Evolutionary conservation across 2,797 vertebrate species (phyloP).

Genomic region (Helostoma temminkii): DNA sequence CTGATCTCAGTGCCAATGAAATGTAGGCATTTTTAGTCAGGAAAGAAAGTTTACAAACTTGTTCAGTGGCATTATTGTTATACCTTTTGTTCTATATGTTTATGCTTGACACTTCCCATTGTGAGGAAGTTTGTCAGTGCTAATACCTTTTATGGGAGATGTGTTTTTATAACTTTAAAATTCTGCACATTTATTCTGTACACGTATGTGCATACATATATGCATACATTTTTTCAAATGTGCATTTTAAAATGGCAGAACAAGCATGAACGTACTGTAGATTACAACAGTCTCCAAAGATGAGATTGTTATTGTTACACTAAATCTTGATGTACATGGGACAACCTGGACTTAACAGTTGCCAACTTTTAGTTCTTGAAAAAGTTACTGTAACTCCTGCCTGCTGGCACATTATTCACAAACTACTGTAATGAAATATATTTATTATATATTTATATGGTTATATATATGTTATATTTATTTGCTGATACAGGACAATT

Average conservation of each 20-base stretch:
- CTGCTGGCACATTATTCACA: background rate
- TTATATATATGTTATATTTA: no score
- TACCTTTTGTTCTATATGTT: constrained; percentile 23
- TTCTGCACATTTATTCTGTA: constrained; percentile 8
- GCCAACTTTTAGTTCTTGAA: constrained; percentile 1
- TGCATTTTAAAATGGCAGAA: constrained; percentile 11
- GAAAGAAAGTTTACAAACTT: constrained; percentile 40
- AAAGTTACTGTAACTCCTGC: background rate
- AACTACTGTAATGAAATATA: constrained; percentile 7
- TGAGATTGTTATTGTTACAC: background rate
- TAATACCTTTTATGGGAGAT: constrained; percentile 1
- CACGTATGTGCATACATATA: background rate
- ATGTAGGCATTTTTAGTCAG: constrained; percentile 34
- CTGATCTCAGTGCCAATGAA: constrained; percentile 39
- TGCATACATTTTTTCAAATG: background rate
- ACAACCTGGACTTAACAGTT: constrained; percentile 13
- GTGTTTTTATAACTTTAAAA: constrained; percentile 5
- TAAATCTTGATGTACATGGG: background rate
- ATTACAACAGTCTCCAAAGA: background rate
- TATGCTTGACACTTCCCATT: constrained; percentile 8
- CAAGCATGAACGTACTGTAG: background rate
- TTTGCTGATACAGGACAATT: constrained; percentile 9
- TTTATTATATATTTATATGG: constrained; percentile 19
- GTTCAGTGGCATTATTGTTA: constrained; percentile 4
- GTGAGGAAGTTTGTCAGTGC: background rate